Percentiles rank a stretch among this genome's conserved stretches.
Evolutionary conservation across 2,888 invertebrate genomes (phyloP).

Genomic region (Orchesellides sinensis): DNA sequence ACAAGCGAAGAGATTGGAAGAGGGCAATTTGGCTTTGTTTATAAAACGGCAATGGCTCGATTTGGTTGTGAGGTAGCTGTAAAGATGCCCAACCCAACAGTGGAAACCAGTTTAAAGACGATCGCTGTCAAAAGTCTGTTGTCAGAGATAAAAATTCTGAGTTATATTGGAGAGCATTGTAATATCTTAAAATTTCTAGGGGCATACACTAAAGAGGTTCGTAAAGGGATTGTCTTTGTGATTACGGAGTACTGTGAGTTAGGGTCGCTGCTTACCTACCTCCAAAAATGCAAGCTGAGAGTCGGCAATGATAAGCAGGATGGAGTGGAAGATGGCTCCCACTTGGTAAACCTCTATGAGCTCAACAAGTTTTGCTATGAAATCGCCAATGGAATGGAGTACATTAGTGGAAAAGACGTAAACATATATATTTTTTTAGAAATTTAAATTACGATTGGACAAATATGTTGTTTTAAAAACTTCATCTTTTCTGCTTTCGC

Average conservation of each 20-base stretch:
- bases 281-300: slow-evolving; percentile 24
- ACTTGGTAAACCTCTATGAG: not conserved
- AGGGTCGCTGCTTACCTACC: slow-evolving; percentile 43
- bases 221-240: slow-evolving; percentile 15
- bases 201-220: slow-evolving; percentile 49
- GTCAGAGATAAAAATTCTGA: slow-evolving; percentile 61
- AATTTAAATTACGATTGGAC: not conserved
- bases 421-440: not conserved
- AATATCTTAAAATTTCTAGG: slow-evolving; percentile 53
- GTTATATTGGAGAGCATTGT: slow-evolving; percentile 43
- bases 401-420: not conserved
- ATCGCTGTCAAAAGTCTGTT: slow-evolving; percentile 8
- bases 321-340: not conserved
- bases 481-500: not conserved
- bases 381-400: slow-evolving; percentile 63
- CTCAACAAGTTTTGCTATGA: slow-evolving; percentile 9
- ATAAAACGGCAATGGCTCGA: not conserved
- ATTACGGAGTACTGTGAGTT: slow-evolving; percentile 43
- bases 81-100: not conserved
- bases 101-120: not conserved
- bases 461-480: not conserved
- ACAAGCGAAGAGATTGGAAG: not conserved
- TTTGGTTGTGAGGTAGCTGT: not conserved
- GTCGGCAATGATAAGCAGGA: not conserved
- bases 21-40: not conserved